phyloP scores from a whole-genome alignment of 2,113 vertebrate genomes.

The Catagonus wagneri region DNA sequence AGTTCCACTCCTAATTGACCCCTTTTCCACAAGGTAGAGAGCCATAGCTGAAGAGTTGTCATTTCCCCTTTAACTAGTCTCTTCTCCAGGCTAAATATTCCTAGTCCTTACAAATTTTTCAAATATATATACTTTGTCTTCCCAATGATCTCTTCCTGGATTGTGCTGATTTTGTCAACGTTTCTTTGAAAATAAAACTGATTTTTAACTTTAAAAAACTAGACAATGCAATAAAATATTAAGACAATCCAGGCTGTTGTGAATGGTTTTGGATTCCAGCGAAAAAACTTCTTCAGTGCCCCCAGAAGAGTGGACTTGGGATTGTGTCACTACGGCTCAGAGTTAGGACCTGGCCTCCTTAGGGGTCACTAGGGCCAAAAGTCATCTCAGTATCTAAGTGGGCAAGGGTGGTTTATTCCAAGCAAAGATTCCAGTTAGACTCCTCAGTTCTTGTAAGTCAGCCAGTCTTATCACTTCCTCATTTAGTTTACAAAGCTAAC shows the following conservation, averaged over 20 bases:
- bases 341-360: neutral
- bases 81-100: neutral
- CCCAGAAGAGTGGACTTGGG: neutral
- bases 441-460: neutral
- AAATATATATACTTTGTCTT: neutral
- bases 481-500: neutral
- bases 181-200: conserved; percentile 22
- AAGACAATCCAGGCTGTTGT: neutral
- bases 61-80: neutral
- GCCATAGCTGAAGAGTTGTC: neutral
- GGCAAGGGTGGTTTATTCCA: neutral
- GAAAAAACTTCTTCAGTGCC: neutral
- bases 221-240: conserved; percentile 29
- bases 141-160: neutral
- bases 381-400: neutral
- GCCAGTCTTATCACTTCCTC: neutral
- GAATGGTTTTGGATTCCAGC: neutral
- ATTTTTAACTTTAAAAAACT: conserved; percentile 38
- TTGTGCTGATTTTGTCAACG: neutral
- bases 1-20: neutral
- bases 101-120: neutral
- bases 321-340: neutral
- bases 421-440: neutral
- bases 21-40: neutral
- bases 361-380: neutral